These are phyloP conservation scores for Magallana nippona DNA, from an alignment of 2,888 invertebrate genomes.

Conservation along the genomic window DNA sequence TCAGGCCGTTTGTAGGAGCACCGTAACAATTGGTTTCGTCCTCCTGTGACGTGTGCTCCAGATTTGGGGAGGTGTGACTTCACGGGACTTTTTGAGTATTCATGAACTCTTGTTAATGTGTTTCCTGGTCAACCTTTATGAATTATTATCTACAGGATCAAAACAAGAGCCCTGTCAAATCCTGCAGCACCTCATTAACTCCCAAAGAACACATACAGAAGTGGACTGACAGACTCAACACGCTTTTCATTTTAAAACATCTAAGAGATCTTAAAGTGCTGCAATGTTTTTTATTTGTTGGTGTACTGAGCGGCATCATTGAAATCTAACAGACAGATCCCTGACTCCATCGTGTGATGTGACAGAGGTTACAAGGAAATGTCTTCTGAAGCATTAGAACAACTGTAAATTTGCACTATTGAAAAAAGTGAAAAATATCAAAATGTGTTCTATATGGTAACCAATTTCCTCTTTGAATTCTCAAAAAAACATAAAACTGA, in stretches of 20 bases:
- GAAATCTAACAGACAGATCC: no score
- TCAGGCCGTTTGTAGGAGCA: neutral
- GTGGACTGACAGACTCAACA: conserved; percentile 3
- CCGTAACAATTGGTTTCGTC: neutral
- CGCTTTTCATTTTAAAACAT: neutral
- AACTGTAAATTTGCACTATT: no score
- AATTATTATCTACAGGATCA: neutral
- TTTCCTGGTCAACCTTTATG: conserved; percentile 17
- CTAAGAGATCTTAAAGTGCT: no score
- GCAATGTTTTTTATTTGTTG: no score
- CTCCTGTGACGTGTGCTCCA: neutral
- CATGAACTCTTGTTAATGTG: neutral
- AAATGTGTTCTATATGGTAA: no score
- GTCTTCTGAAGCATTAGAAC: no score
- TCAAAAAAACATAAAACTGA: no score
- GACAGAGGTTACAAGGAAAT: no score
- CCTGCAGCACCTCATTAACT: neutral
- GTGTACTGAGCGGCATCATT: no score
- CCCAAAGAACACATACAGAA: neutral
- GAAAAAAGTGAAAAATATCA: no score
- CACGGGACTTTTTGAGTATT: neutral
- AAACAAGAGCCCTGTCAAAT: conserved; percentile 12
- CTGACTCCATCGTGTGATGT: no score
- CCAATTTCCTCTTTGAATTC: no score
- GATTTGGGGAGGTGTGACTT: conserved; percentile 15